Conservation (phyloP, 1,140 invertebrate species). For the Plutomurus gul region DNA sequence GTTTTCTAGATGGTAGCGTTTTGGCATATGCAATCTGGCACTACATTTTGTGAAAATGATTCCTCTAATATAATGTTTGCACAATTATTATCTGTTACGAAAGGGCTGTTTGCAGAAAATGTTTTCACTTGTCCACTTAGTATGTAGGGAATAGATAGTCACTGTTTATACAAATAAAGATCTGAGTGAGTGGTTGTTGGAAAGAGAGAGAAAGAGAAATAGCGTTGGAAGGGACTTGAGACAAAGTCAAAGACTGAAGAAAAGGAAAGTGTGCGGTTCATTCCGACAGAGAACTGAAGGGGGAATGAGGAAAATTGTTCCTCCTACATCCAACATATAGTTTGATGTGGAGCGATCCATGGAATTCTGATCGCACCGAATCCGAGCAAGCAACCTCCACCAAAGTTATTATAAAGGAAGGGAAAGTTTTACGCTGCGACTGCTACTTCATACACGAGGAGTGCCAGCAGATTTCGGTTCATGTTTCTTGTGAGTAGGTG, state of each 20-base stretch:
- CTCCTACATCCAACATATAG: neutral
- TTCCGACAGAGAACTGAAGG: neutral
- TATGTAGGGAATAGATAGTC: no score
- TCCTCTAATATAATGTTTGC: no score
- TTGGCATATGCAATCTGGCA: no score
- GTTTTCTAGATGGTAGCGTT: no score
- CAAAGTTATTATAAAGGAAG: neutral
- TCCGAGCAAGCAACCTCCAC: neutral
- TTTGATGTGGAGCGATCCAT: neutral
- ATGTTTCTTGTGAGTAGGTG: no score
- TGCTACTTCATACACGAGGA: no score
- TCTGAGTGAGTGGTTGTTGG: neutral
- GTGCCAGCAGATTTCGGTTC: no score
- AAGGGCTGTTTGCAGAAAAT: no score
- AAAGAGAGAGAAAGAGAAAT: neutral
- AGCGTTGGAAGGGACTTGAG: neutral
- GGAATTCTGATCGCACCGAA: neutral
- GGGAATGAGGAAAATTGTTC: neutral
- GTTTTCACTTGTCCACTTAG: no score
- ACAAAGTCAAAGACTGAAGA: neutral
- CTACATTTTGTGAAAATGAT: no score
- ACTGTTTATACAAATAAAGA: no score
- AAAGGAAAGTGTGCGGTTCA: neutral
- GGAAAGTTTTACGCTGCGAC: neutral
- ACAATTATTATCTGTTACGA: no score